Conservation (phyloP, 2,888 invertebrate species). For the Nineta flava region DNA sequence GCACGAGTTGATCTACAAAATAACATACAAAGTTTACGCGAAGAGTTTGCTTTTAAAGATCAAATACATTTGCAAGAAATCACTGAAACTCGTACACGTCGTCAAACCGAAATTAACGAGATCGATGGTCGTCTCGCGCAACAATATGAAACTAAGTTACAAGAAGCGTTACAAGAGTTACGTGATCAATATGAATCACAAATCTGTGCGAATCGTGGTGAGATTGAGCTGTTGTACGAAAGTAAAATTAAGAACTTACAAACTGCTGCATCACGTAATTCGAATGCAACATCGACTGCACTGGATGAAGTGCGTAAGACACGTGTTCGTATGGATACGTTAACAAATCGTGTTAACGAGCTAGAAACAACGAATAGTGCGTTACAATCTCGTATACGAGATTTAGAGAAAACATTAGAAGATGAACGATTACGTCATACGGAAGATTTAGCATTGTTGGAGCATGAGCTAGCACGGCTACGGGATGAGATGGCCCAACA, state of each 20-base stretch:
- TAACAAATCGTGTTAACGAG: slow-evolving; percentile 58
- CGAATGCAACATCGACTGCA: slow-evolving; percentile 50
- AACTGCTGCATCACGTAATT: slow-evolving; percentile 53
- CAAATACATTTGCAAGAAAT: slow-evolving; percentile 70
- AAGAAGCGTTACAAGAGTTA: slow-evolving; percentile 78
- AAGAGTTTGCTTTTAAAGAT: slow-evolving; percentile 84
- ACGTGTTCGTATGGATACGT: slow-evolving; percentile 57
- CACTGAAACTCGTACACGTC: slow-evolving; percentile 70
- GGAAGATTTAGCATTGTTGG: slow-evolving; percentile 55
- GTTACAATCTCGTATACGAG: slow-evolving; percentile 54
- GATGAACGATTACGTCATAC: slow-evolving; percentile 64
- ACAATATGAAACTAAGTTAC: slow-evolving; percentile 85
- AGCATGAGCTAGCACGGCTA: slow-evolving; percentile 60
- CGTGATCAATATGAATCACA: slow-evolving; percentile 87
- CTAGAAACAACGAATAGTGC: slow-evolving; percentile 58
- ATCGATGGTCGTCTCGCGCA: slow-evolving; percentile 82
- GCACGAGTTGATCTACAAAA: slow-evolving; percentile 91
- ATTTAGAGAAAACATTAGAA: slow-evolving; percentile 69
- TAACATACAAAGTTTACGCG: slow-evolving; percentile 74
- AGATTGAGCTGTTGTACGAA: slow-evolving; percentile 76
- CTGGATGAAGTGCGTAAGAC: slow-evolving; percentile 68
- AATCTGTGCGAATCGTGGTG: slow-evolving; percentile 75
- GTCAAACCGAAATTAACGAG: slow-evolving; percentile 87
- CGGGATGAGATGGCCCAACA: slow-evolving; percentile 81
- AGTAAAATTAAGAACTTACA: slow-evolving; percentile 68